These are phyloP conservation scores for Agonopterix arenella DNA, from an alignment of 2,888 invertebrate genomes.

Conservation along the genomic window DNA sequence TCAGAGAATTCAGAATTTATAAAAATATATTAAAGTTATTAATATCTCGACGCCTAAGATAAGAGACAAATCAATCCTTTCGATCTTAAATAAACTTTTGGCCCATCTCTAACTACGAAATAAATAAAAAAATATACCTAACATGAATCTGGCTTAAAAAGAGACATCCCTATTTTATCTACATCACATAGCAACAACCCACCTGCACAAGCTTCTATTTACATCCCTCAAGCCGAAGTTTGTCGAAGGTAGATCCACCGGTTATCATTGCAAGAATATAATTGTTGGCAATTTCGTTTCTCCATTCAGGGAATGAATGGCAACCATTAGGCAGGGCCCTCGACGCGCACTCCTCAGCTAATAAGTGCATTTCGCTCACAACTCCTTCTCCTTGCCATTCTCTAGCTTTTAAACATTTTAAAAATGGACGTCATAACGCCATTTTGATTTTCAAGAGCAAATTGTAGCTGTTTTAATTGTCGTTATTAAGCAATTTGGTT, in stretches of 20 bases:
- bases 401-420: conserved; percentile 37
- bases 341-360: conserved; percentile 64
- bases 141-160: too few relatives aligned
- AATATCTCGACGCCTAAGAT: too few relatives aligned
- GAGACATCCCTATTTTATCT: too few relatives aligned
- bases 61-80: too few relatives aligned
- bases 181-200: too few relatives aligned
- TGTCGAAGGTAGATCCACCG: conserved; percentile 52
- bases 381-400: conserved; percentile 66
- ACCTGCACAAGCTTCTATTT: background rate
- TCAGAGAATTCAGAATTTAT: too few relatives aligned
- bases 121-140: too few relatives aligned
- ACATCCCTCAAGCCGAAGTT: conserved; percentile 37
- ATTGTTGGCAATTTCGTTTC: conserved; percentile 73
- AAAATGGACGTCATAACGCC: conserved; percentile 29
- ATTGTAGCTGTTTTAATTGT: conserved; percentile 48
- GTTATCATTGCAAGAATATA: conserved; percentile 74
- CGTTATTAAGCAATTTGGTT: conserved; percentile 48
- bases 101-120: too few relatives aligned
- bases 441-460: conserved; percentile 28
- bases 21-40: too few relatives aligned
- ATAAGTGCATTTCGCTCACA: conserved; percentile 74
- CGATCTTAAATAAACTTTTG: too few relatives aligned
- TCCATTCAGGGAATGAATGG: conserved; percentile 71
- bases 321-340: conserved; percentile 70